Evolutionary conservation across 37 sponge, comb jelly and placozoan species (phyloP).

Genomic region (Ianthella basta): DNA sequence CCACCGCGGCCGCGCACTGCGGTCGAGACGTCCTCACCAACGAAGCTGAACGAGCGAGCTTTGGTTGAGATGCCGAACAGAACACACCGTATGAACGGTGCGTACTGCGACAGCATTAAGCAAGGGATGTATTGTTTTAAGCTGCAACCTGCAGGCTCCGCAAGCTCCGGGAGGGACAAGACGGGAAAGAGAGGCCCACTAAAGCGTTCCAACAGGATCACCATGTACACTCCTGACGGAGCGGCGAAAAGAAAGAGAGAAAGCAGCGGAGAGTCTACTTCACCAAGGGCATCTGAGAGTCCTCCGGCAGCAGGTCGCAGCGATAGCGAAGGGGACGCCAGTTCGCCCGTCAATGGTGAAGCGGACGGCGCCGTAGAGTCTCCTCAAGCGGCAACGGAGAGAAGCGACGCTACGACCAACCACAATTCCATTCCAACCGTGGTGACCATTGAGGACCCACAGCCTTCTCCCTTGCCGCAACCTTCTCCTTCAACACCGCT

Average conservation of each 20-base stretch:
- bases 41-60: not conserved
- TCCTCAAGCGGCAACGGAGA: not conserved
- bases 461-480: not conserved
- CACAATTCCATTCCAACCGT: not conserved
- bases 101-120: conserved; percentile 32
- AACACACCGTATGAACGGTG: conserved; percentile 30
- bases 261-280: not conserved
- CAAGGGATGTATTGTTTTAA: conserved; percentile 34
- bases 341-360: not conserved
- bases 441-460: conserved; percentile 4
- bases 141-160: conserved; percentile 2
- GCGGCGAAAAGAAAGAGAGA: not conserved
- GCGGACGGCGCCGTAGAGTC: not conserved
- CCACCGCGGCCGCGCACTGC: not conserved
- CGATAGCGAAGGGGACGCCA: conserved; percentile 13
- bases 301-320: not conserved
- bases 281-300: not conserved
- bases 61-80: conserved; percentile 25
- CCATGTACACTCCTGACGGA: conserved; percentile 2
- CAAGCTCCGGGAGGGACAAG: not conserved
- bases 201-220: not conserved
- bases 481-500: conserved; percentile 17
- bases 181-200: not conserved
- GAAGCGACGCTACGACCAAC: not conserved
- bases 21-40: not conserved